A percentile compares a stretch with the other conserved stretches of the same genome.
Evolutionary conservation across 2,113 vertebrate genomes (phyloP).

Genomic region (Cebidichthys violaceus): DNA sequence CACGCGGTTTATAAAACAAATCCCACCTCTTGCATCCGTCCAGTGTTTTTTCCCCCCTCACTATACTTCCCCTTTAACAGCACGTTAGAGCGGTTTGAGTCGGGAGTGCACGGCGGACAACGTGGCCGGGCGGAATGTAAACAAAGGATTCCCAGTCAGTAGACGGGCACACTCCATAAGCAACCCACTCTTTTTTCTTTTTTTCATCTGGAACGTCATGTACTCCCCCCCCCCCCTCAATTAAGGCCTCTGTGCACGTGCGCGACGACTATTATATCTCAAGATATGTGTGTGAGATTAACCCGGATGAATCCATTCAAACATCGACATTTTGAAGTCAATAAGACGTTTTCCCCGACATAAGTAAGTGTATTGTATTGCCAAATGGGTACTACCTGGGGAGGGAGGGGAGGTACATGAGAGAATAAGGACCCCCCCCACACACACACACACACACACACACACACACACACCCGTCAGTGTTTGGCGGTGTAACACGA

Average conservation of each 20-base stretch:
- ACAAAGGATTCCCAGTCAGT: constrained; percentile 42
- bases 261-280: too few relatives aligned
- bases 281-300: too few relatives aligned
- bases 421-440: constrained; percentile 41
- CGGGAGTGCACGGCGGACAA: constrained; percentile 15
- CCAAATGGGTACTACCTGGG: not conserved
- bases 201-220: not conserved
- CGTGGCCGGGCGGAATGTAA: constrained; percentile 56
- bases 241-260: too few relatives aligned
- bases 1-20: too few relatives aligned
- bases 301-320: too few relatives aligned
- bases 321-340: not conserved
- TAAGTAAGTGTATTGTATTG: too few relatives aligned
- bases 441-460: fast-evolving
- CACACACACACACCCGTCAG: not conserved
- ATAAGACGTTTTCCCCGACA: not conserved
- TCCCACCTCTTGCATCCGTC: not conserved
- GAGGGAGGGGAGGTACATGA: not conserved
- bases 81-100: not conserved
- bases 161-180: constrained; percentile 18
- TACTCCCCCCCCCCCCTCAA: too few relatives aligned
- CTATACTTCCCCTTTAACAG: constrained; percentile 35
- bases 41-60: not conserved
- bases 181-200: not conserved
- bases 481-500: constrained; percentile 71